A percentile compares a stretch with the other conserved stretches of the same genome.
Evolutionary conservation across 1,140 invertebrate species (phyloP).

Genomic region (Philaenus spumarius): DNA sequence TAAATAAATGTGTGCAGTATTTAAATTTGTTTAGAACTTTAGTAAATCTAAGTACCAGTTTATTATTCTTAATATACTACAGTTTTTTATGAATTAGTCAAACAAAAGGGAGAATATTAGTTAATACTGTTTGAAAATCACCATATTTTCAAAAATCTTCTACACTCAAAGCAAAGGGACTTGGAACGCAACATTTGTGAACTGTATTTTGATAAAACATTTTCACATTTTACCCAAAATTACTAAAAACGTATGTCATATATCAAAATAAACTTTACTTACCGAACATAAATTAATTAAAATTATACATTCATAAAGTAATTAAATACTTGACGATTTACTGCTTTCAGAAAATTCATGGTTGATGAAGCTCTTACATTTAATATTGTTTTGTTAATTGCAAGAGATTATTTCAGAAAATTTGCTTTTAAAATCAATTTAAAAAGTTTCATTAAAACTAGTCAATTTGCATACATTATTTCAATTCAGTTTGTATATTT

Average conservation of each 20-base stretch:
- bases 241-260: neutral
- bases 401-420: neutral
- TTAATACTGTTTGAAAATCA: too few relatives aligned
- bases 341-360: neutral
- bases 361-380: neutral
- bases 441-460: conserved; percentile 3
- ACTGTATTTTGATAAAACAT: too few relatives aligned
- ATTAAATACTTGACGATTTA: neutral
- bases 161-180: too few relatives aligned
- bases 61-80: too few relatives aligned
- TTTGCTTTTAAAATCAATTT: conserved; percentile 3
- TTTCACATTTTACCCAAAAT: too few relatives aligned
- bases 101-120: too few relatives aligned
- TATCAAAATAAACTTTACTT: neutral
- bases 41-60: too few relatives aligned
- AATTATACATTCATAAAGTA: neutral
- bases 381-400: neutral
- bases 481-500: neutral
- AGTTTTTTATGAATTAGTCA: too few relatives aligned
- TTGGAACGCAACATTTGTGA: too few relatives aligned
- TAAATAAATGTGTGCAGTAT: too few relatives aligned
- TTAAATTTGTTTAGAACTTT: too few relatives aligned
- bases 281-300: neutral
- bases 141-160: too few relatives aligned
- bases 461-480: neutral